Percentiles rank a stretch among this genome's conserved stretches.
These are phyloP conservation scores for Napeogenes sylphis DNA, from an alignment of 2,888 invertebrate species.

Conservation along the genomic window DNA sequence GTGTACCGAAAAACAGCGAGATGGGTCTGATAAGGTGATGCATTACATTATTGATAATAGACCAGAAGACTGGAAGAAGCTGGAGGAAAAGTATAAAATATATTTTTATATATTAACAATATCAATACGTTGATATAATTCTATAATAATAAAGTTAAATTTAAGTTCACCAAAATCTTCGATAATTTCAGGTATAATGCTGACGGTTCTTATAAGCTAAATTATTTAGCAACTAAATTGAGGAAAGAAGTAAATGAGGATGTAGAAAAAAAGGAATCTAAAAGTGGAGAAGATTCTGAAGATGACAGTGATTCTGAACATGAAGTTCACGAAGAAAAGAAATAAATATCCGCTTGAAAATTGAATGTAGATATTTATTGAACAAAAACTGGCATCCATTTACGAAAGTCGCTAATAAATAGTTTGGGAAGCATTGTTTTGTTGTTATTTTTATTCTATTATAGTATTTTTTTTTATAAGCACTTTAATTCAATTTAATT, in stretches of 20 bases:
- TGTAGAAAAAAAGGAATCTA: constrained; percentile 15
- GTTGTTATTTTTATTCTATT: not conserved
- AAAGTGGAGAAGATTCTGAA: constrained; percentile 13
- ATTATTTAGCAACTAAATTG: constrained; percentile 69
- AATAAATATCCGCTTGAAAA: constrained; percentile 10
- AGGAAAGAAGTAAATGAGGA: constrained; percentile 26
- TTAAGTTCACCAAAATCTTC: not conserved
- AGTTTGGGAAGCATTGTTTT: constrained; percentile 13
- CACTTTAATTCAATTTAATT: too few species aligned
- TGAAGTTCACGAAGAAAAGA: constrained; percentile 11
- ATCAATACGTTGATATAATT: too few species aligned
- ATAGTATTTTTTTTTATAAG: too few species aligned
- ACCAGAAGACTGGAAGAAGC: constrained; percentile 75
- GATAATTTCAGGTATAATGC: constrained; percentile 70
- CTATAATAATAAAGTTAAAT: not conserved
- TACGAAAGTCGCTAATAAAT: constrained; percentile 29
- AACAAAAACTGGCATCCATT: not conserved
- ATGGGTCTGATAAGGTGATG: constrained; percentile 81
- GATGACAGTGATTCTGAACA: constrained; percentile 13
- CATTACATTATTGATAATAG: constrained; percentile 78
- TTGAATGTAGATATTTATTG: not conserved
- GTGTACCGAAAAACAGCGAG: constrained; percentile 81
- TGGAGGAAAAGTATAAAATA: constrained; percentile 73
- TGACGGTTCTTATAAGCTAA: constrained; percentile 78
- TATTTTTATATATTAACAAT: not conserved